Evolutionary conservation across 92 coral and sea anemone genomes (phyloP), one percentile per base, ranked within the genome.

Genomic region (Epizoanthus stellaris): DNA sequence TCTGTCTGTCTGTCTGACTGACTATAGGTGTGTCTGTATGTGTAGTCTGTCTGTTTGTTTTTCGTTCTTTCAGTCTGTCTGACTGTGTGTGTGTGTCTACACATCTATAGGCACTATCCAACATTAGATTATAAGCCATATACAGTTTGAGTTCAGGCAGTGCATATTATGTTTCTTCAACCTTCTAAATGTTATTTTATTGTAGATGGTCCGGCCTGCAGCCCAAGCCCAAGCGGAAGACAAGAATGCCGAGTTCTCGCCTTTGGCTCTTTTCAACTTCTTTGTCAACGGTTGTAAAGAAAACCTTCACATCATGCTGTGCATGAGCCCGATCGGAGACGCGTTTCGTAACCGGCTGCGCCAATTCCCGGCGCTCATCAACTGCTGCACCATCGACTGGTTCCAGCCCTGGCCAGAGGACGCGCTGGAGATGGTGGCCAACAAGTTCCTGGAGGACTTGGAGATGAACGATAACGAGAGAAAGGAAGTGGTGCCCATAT

Each of bases 361-460:
- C 40, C 99, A 97, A 90, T 97, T 97, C 77, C 99, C 99, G 20
- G 98, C 99, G 1, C 95, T 97, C 13, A 97, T 97, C 91, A 97
- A 97, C 89, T 97, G 99, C 80, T 97, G 99, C 62, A 97, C 99
- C 40, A 96, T 96, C 60, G 99, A 96, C 81, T 96, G 99, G 99
- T 96, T 96, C 88, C 98, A 96, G 92, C 99, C 99, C 0, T 97
- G 99, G 99, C 99, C 99, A 9, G 97, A 94, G 75, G 99, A 97
- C 86, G 99, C 99, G 2, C 87, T 97, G 61, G 99, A 95, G 75
- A 94, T 97, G 99, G 99, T 97, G 6, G 99, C 99, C 72, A 97
- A 93, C 81, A 97, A 97, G 87, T 97, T 97, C 84, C 92, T 97
- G 34, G 95, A 93, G 75, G 99, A 97, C 76, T 91, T 92, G 49